Percentiles rank a stretch among this genome's conserved stretches.
Conservation (phyloP, 2,797 vertebrate species). For the Netta rufina region DNA sequence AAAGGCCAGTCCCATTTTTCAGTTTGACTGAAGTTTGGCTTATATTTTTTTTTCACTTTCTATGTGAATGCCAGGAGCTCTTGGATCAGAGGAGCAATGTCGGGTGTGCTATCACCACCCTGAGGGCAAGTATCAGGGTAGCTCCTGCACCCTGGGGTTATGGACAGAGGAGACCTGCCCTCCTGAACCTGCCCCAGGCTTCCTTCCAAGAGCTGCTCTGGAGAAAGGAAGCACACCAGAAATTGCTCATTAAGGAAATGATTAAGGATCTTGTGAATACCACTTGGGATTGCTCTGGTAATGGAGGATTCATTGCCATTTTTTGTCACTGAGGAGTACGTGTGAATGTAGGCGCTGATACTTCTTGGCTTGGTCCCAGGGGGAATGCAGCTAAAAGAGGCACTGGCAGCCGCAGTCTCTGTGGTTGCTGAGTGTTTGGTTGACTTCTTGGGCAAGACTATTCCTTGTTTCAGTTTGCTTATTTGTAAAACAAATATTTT, state of each 20-base stretch:
- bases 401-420: background rate
- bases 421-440: background rate
- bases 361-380: background rate
- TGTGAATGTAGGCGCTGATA: background rate
- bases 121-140: background rate
- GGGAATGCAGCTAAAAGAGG: background rate
- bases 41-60: background rate
- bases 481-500: background rate
- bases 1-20: background rate
- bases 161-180: background rate
- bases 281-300: background rate
- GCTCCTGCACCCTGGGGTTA: background rate
- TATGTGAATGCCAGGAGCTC: background rate
- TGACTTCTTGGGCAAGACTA: background rate
- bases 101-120: background rate
- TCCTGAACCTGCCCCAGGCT: background rate
- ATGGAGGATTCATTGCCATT: background rate
- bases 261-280: background rate
- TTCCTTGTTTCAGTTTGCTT: background rate
- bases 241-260: background rate
- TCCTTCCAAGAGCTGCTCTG: background rate
- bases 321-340: background rate
- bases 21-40: constrained; percentile 17
- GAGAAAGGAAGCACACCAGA: background rate
- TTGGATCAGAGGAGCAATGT: background rate